phyloP scores from a whole-genome alignment of 1,140 invertebrate species.

The Drosophila orena region DNA sequence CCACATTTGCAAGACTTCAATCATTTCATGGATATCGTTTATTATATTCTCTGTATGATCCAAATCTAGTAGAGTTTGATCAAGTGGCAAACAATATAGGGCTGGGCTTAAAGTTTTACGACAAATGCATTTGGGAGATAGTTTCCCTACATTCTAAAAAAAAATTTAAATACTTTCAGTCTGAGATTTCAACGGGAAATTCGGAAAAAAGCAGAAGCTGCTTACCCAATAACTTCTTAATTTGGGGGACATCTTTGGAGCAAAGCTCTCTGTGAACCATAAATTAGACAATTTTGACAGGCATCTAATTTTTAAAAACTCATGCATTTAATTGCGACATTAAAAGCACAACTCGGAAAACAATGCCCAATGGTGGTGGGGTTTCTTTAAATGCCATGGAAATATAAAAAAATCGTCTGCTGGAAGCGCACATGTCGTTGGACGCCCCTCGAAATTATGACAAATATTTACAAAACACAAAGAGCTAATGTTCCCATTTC shows the following conservation, averaged over 20 bases:
- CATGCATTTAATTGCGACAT: slow-evolving; percentile 82
- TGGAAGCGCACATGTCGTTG: slow-evolving; percentile 33
- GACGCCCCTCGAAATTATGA: slow-evolving; percentile 65
- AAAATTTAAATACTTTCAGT: not conserved
- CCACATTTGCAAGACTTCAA: too few relatives aligned
- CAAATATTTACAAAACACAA: slow-evolving; percentile 80
- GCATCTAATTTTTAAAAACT: slow-evolving; percentile 79
- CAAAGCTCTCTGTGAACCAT: slow-evolving; percentile 63
- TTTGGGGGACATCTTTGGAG: slow-evolving; percentile 18
- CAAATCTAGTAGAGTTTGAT: too few relatives aligned
- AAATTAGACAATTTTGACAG: slow-evolving; percentile 74
- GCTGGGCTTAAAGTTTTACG: too few relatives aligned
- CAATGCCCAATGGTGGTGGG: slow-evolving; percentile 35
- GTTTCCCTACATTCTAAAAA: too few relatives aligned
- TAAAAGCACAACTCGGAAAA: slow-evolving; percentile 65
- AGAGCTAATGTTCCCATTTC: slow-evolving; percentile 81
- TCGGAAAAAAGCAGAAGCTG: not conserved
- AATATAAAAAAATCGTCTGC: slow-evolving; percentile 18
- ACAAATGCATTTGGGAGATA: not conserved
- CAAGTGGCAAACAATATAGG: too few relatives aligned
- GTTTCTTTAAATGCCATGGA: slow-evolving; percentile 37
- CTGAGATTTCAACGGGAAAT: slow-evolving; percentile 13
- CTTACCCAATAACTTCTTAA: not conserved
- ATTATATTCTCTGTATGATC: too few relatives aligned
- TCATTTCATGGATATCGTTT: too few relatives aligned